These are phyloP conservation scores for Platynereis dumerilii DNA, from an alignment of 2,888 invertebrate genomes.

Conservation along the genomic window DNA sequence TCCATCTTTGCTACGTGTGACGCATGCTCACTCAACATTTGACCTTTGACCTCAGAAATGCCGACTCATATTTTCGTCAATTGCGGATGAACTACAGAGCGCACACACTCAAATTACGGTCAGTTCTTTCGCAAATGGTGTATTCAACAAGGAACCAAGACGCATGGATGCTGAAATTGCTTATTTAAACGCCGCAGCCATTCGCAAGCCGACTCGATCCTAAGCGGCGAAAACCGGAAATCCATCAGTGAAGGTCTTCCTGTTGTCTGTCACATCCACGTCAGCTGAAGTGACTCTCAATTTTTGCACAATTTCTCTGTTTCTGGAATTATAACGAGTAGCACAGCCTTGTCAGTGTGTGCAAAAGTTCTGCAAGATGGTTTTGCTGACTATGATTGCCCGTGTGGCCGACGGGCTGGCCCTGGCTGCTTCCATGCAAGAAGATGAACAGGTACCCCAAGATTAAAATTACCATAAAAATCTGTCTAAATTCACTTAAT, in stretches of 20 bases:
- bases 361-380: constrained; percentile 73
- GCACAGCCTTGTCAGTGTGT: too few relatives aligned
- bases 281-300: constrained; percentile 11
- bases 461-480: neutral
- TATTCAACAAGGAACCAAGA: too few relatives aligned
- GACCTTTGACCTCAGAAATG: constrained; percentile 15
- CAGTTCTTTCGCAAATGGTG: too few relatives aligned
- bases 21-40: constrained; percentile 23
- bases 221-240: too few relatives aligned
- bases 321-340: too few relatives aligned
- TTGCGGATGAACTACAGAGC: too few relatives aligned
- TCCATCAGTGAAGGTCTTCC: too few relatives aligned
- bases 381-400: constrained; percentile 97
- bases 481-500: too few relatives aligned
- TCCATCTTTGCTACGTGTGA: constrained; percentile 23
- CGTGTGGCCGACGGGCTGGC: constrained; percentile 93
- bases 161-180: too few relatives aligned
- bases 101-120: too few relatives aligned
- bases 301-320: neutral
- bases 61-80: neutral
- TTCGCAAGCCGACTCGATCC: too few relatives aligned
- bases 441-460: constrained; percentile 88
- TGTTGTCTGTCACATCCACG: constrained; percentile 13
- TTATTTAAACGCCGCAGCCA: too few relatives aligned
- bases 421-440: constrained; percentile 95